These are phyloP conservation scores for Zoanthus sociatus DNA, from an alignment of 92 coral and sea anemone genomes.

Conservation along the genomic window DNA sequence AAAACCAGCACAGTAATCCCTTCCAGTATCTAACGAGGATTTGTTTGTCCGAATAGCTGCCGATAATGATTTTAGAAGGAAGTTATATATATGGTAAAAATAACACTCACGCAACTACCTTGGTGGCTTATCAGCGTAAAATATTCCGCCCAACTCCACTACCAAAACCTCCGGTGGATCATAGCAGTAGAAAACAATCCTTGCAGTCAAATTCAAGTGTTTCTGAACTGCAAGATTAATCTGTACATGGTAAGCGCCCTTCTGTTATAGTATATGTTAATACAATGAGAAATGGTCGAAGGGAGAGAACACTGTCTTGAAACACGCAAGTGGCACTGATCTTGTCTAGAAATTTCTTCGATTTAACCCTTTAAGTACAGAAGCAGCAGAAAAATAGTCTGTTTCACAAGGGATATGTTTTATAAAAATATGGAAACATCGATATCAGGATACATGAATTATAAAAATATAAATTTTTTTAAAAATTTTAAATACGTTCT, in stretches of 20 bases:
- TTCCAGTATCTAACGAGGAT: too few relatives aligned
- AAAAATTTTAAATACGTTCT: too few relatives aligned
- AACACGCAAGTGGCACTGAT: not conserved
- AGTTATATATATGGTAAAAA: too few relatives aligned
- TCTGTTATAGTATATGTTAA: not conserved
- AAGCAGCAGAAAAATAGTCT: too few relatives aligned
- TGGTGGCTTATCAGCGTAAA: conserved; percentile 49
- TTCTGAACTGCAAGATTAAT: not conserved
- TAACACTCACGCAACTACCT: too few relatives aligned
- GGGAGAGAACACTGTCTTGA: not conserved
- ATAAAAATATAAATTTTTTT: too few relatives aligned
- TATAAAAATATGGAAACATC: too few relatives aligned
- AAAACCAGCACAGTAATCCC: too few relatives aligned
- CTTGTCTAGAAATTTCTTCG: conserved; percentile 53
- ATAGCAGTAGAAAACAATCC: not conserved
- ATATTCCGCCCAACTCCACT: conserved; percentile 56
- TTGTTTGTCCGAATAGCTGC: too few relatives aligned
- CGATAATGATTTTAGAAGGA: too few relatives aligned
- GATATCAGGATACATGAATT: too few relatives aligned
- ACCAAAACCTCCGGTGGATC: conserved; percentile 24
- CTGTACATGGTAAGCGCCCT: conserved; percentile 1
- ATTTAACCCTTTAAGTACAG: conserved; percentile 27
- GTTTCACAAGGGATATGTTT: too few relatives aligned
- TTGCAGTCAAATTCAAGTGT: conserved; percentile 11
- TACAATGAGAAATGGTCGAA: not conserved